These are phyloP conservation scores for Myxocyprinus asiaticus DNA, from an alignment of 2,113 vertebrate genomes.

Conservation along the genomic window DNA sequence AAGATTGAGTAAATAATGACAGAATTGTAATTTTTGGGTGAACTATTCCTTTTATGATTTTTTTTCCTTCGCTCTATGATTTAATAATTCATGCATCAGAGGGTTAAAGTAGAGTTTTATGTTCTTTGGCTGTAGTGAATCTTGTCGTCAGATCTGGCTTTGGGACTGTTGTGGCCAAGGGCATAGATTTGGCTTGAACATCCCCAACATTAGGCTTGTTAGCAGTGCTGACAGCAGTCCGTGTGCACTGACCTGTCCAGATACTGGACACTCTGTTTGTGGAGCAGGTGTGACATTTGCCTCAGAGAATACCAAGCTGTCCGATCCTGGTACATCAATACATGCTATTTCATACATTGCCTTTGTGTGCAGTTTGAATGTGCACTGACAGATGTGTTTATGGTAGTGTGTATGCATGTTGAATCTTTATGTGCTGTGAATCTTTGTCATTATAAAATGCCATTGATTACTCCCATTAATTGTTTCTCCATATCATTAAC, in stretches of 20 bases:
- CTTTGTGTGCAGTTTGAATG: neutral
- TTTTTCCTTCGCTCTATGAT: too few species aligned
- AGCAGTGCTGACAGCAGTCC: slow-evolving; percentile 20
- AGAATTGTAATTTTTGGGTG: too few species aligned
- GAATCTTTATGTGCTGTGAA: neutral
- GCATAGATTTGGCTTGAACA: too few species aligned
- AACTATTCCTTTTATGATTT: too few species aligned
- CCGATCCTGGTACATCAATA: slow-evolving; percentile 1
- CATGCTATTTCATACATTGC: neutral
- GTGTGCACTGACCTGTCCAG: slow-evolving; percentile 42
- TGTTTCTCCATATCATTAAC: neutral
- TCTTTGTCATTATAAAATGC: neutral
- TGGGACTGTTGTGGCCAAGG: slow-evolving; percentile 5
- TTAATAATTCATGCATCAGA: neutral
- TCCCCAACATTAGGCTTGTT: slow-evolving; percentile 17
- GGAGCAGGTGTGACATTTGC: slow-evolving; percentile 39
- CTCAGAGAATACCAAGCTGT: slow-evolving; percentile 35
- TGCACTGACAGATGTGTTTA: too few species aligned
- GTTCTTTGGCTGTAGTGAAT: slow-evolving; percentile 1
- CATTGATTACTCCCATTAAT: neutral
- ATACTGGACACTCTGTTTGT: slow-evolving; percentile 21
- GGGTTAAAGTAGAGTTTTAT: neutral
- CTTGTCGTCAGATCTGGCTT: slow-evolving; percentile 14
- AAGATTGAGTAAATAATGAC: too few species aligned
- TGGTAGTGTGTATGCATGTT: slow-evolving; percentile 7